A percentile compares a stretch with the other conserved stretches of the same genome.
phyloP scores from a whole-genome alignment of 2,113 vertebrate species.

The Zosterops borbonicus region DNA sequence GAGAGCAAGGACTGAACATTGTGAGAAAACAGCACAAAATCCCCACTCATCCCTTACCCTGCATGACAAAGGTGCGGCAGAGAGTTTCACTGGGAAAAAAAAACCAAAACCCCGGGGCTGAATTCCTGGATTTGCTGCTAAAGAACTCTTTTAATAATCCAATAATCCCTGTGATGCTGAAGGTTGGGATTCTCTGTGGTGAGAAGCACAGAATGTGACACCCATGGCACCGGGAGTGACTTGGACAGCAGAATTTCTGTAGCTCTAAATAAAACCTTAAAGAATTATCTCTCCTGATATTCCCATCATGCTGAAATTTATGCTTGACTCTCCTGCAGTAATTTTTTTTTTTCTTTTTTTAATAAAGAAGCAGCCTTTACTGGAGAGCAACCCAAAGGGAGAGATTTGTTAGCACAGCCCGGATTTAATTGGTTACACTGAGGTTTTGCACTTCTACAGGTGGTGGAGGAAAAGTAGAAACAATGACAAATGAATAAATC shows the following conservation, averaged over 20 bases:
- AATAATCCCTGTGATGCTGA: not conserved
- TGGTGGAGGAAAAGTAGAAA: not conserved
- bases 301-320: not conserved
- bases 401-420: not conserved
- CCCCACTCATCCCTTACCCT: not conserved
- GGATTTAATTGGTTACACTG: not conserved
- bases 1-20: not conserved
- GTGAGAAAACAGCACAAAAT: not conserved
- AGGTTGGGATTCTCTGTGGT: not conserved
- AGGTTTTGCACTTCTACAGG: not conserved
- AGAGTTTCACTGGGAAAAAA: not conserved
- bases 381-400: not conserved
- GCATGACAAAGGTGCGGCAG: not conserved
- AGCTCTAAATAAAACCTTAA: not conserved
- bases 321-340: not conserved
- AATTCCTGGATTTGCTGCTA: conserved; percentile 6
- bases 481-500: not conserved
- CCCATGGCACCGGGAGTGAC: not conserved
- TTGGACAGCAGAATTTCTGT: not conserved
- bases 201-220: not conserved
- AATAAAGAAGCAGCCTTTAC: not conserved
- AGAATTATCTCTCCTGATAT: not conserved
- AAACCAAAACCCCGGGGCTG: not conserved
- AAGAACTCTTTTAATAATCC: not conserved
- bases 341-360: not conserved